A percentile compares a stretch with the other conserved stretches of the same genome.
Evolutionary conservation across 2,888 invertebrate species (phyloP).

Genomic region (Meiosimyza decipiens): DNA sequence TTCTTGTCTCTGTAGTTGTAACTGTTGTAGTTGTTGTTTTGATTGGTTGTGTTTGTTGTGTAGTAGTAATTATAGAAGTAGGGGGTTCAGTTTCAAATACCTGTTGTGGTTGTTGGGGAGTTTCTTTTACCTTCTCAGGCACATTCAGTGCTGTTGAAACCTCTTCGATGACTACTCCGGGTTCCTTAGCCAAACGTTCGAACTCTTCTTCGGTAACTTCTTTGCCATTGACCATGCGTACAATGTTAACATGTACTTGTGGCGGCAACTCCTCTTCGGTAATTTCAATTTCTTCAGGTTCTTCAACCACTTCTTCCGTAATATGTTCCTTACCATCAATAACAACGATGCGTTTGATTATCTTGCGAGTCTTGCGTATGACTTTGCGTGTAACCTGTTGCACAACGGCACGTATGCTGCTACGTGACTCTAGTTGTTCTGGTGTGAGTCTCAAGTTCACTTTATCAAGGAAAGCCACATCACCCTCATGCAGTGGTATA

Average conservation of each 20-base stretch:
- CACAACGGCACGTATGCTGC: constrained; percentile 78
- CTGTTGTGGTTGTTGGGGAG: constrained; percentile 57
- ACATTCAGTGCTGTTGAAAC: constrained; percentile 54
- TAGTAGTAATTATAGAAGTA: constrained; percentile 54
- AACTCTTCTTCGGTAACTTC: constrained; percentile 65
- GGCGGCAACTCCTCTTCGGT: constrained; percentile 60
- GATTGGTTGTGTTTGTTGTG: constrained; percentile 45
- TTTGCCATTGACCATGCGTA: constrained; percentile 70
- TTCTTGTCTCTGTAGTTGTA: constrained; percentile 40
- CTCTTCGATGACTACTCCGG: constrained; percentile 61
- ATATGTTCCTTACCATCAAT: constrained; percentile 87
- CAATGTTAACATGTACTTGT: constrained; percentile 69
- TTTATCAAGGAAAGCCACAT: constrained; percentile 63
- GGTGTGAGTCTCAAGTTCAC: constrained; percentile 51
- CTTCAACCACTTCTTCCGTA: constrained; percentile 85
- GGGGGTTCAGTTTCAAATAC: constrained; percentile 66
- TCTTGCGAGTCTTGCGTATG: constrained; percentile 79
- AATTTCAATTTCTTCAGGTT: constrained; percentile 74
- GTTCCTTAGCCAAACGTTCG: constrained; percentile 57
- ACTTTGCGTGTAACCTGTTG: constrained; percentile 84
- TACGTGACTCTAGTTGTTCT: constrained; percentile 42
- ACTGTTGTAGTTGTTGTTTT: constrained; percentile 49
- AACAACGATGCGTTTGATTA: constrained; percentile 80
- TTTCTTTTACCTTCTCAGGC: constrained; percentile 41
- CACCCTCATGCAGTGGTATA: constrained; percentile 66